Conservation (phyloP, 1,140 invertebrate species). For the Vanessa tameamea region DNA sequence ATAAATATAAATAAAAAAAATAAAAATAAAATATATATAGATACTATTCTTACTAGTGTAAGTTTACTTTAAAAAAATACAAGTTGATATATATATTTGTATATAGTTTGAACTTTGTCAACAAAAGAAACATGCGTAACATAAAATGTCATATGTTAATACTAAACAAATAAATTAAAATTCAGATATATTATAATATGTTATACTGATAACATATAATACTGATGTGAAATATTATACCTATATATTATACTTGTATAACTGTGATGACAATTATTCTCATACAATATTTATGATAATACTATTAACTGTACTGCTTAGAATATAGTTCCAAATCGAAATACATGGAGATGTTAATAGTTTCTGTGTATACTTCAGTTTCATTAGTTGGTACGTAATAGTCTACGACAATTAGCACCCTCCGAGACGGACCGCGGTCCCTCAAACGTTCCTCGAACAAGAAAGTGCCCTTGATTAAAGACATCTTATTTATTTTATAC, state of each 20-base stretch:
- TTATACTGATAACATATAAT: too few species aligned
- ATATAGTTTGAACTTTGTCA: neutral
- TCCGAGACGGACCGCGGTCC: slow-evolving; percentile 51
- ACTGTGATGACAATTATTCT: too few species aligned
- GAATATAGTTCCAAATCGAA: neutral
- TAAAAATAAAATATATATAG: too few species aligned
- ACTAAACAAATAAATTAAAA: too few species aligned
- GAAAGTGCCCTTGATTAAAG: slow-evolving; percentile 21
- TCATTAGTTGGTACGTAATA: slow-evolving; percentile 61
- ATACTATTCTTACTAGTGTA: too few species aligned
- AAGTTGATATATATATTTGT: neutral
- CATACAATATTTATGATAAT: neutral
- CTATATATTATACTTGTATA: too few species aligned
- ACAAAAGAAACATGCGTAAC: too few species aligned
- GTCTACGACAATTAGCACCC: slow-evolving; percentile 74
- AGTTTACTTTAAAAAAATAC: too few species aligned
- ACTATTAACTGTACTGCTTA: neutral
- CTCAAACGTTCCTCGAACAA: slow-evolving; percentile 22
- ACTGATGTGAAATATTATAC: too few species aligned
- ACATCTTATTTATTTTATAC: slow-evolving; percentile 5
- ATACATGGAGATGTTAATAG: slow-evolving; percentile 10
- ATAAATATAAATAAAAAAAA: too few species aligned
- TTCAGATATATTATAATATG: too few species aligned
- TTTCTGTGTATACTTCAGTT: slow-evolving; percentile 59
- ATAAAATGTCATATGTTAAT: too few species aligned